Evolutionary conservation across 2,888 invertebrate genomes (phyloP).

Genomic region (Trissolcus japonicus): DNA sequence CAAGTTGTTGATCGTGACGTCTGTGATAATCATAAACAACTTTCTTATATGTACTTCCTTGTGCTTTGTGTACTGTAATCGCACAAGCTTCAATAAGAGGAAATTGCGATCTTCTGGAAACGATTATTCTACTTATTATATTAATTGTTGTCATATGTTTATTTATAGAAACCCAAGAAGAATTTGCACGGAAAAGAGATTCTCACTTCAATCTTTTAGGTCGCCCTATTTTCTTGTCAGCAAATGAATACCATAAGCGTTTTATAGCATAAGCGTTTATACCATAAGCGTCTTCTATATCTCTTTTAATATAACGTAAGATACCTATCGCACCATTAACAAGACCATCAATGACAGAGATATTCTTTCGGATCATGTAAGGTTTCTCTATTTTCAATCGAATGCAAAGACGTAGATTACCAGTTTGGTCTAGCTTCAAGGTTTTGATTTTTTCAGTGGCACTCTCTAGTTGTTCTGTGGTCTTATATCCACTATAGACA

Average conservation of each 20-base stretch:
- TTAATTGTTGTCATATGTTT: too few relatives aligned
- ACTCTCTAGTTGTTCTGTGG: not conserved
- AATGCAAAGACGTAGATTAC: slow-evolving; percentile 41
- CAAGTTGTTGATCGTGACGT: not conserved
- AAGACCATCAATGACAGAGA: slow-evolving; percentile 67
- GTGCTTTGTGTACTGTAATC: slow-evolving; percentile 36
- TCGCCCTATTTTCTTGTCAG: too few relatives aligned
- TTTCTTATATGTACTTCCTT: slow-evolving; percentile 30
- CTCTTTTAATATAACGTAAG: slow-evolving; percentile 61
- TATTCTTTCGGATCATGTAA: slow-evolving; percentile 66
- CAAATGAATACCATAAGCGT: too few relatives aligned
- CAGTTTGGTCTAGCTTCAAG: slow-evolving; percentile 62
- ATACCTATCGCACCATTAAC: slow-evolving; percentile 65
- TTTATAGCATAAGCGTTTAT: too few relatives aligned
- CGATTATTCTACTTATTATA: too few relatives aligned
- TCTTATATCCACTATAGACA: not conserved
- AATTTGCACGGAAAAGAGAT: too few relatives aligned
- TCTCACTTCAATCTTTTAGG: too few relatives aligned
- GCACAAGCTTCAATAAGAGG: too few relatives aligned
- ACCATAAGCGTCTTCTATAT: slow-evolving; percentile 59
- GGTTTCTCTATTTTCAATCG: not conserved
- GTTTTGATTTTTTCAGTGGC: not conserved
- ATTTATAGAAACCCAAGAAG: too few relatives aligned
- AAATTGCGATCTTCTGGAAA: slow-evolving; percentile 22
- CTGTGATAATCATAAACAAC: slow-evolving; percentile 18